phyloP scores from a whole-genome alignment of 2,797 vertebrate species.

The Sebastes flavidus region DNA sequence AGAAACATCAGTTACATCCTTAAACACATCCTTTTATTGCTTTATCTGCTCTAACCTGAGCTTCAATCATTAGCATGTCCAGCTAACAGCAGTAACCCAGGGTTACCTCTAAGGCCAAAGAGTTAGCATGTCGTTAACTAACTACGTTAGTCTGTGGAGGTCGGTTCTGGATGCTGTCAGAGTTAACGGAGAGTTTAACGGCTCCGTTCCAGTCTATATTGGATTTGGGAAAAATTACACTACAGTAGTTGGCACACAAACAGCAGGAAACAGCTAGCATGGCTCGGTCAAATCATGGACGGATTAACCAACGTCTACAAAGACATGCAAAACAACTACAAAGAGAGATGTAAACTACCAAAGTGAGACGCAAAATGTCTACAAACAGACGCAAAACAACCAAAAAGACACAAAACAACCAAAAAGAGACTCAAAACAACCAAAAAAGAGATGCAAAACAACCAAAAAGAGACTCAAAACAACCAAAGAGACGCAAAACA shows the following conservation, averaged over 20 bases:
- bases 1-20: slow-evolving; percentile 2
- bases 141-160: not conserved
- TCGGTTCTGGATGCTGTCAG: not conserved
- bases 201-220: not conserved
- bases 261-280: too few relatives aligned
- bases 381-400: too few relatives aligned
- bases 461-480: too few relatives aligned
- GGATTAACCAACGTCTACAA: too few relatives aligned
- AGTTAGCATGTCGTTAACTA: not conserved
- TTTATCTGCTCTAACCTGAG: not conserved
- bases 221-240: not conserved
- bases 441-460: too few relatives aligned
- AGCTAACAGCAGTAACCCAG: not conserved
- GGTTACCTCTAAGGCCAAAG: not conserved
- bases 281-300: too few relatives aligned
- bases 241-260: not conserved
- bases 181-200: not conserved
- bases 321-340: too few relatives aligned
- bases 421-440: too few relatives aligned
- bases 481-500: too few relatives aligned
- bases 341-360: too few relatives aligned
- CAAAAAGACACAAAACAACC: too few relatives aligned
- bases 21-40: not conserved
- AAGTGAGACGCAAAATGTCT: too few relatives aligned
- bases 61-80: not conserved